Conservation (phyloP, 1,140 invertebrate genomes). For the Drosophila ficusphila region DNA sequence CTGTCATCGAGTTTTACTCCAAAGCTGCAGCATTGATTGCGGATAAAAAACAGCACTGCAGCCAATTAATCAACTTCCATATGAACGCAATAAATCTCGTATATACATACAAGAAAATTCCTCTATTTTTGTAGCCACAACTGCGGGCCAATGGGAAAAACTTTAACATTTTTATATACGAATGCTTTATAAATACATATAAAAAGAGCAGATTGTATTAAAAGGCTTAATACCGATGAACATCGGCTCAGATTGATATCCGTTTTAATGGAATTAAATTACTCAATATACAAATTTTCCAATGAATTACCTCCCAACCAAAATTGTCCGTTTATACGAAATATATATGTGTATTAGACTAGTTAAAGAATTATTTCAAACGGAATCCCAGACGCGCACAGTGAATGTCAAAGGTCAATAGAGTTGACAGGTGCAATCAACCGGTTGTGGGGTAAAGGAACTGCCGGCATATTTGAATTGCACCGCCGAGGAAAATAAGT, state of each 20-base stretch:
- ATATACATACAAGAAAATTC: neutral
- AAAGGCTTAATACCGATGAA: neutral
- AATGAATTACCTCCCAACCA: too few relatives aligned
- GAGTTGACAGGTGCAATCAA: slow-evolving; percentile 16
- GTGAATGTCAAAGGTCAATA: slow-evolving; percentile 28
- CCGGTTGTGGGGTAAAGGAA: slow-evolving; percentile 54
- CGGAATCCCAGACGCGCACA: slow-evolving; percentile 1
- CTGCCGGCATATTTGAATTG: slow-evolving; percentile 64
- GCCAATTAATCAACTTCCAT: slow-evolving; percentile 8
- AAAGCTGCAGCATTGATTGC: neutral
- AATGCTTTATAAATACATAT: neutral
- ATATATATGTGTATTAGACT: too few relatives aligned
- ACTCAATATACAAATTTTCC: too few relatives aligned
- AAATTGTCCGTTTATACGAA: too few relatives aligned
- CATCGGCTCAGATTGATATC: neutral
- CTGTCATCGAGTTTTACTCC: neutral
- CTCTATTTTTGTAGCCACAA: neutral
- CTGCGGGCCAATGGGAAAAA: neutral
- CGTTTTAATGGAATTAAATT: neutral
- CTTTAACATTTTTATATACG: neutral
- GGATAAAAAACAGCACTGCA: neutral
- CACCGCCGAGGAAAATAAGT: slow-evolving; percentile 68
- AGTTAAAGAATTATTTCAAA: slow-evolving; percentile 8
- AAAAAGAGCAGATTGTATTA: neutral
- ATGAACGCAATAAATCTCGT: slow-evolving; percentile 7